phyloP scores from a whole-genome alignment of 1,140 invertebrate genomes.

The Drosophila grimshawi region DNA sequence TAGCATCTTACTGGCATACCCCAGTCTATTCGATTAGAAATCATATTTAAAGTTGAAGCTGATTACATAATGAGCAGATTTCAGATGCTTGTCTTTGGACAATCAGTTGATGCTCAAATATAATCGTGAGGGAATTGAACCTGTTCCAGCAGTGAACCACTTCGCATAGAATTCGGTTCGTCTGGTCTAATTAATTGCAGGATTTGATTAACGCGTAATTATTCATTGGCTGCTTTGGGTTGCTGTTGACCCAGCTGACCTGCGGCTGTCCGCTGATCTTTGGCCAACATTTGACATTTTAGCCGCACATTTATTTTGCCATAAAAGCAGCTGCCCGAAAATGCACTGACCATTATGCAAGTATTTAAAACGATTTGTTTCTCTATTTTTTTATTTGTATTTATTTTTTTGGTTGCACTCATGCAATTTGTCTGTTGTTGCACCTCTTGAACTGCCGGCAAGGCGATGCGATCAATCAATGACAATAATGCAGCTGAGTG shows the following conservation, averaged over 20 bases:
- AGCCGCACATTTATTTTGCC: slow-evolving; percentile 22
- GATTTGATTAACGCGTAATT: no score
- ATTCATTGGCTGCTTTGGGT: no score
- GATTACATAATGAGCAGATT: no score
- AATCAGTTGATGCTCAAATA: no score
- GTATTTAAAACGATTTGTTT: neutral
- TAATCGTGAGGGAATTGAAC: no score
- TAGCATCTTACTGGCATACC: no score
- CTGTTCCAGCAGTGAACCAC: no score
- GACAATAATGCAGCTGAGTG: slow-evolving; percentile 32
- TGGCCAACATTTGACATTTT: slow-evolving; percentile 34
- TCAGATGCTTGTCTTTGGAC: no score
- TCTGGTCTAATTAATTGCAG: no score
- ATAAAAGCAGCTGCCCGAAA: slow-evolving; percentile 30
- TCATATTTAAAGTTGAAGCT: no score
- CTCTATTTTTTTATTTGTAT: neutral
- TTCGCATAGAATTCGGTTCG: no score
- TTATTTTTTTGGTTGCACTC: slow-evolving; percentile 5
- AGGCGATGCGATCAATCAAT: slow-evolving; percentile 45
- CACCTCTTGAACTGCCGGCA: slow-evolving; percentile 43
- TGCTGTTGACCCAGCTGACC: neutral
- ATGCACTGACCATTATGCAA: slow-evolving; percentile 13
- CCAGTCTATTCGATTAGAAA: no score
- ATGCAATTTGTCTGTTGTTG: slow-evolving; percentile 42
- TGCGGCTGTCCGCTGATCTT: slow-evolving; percentile 14